Evolutionary conservation across 2,113 vertebrate genomes (phyloP).

Genomic region (Rhea pennata): DNA sequence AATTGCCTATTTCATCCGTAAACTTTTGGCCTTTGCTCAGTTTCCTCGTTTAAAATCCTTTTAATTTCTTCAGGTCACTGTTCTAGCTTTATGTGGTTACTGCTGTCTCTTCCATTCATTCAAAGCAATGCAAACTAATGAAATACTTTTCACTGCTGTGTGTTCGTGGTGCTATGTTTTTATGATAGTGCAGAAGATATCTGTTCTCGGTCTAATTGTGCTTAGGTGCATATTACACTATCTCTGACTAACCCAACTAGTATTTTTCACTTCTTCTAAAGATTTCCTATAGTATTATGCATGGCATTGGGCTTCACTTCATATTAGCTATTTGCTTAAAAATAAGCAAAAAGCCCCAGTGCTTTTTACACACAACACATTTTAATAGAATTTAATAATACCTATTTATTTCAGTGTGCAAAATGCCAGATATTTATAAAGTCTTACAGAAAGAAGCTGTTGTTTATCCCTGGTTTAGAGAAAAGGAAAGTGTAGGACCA

Average conservation of each 20-base stretch:
- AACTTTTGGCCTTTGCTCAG: neutral
- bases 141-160: neutral
- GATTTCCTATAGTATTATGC: neutral
- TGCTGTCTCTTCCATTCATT: neutral
- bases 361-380: neutral
- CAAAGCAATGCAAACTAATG: neutral
- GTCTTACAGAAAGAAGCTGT: neutral
- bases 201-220: neutral
- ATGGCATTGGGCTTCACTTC: neutral
- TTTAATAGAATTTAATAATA: neutral
- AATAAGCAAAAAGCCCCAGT: neutral
- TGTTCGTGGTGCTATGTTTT: neutral
- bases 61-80: neutral
- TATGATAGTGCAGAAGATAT: neutral
- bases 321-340: neutral
- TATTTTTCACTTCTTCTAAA: neutral
- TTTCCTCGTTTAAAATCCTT: neutral
- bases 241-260: neutral
- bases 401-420: neutral
- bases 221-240: neutral
- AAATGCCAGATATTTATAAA: neutral
- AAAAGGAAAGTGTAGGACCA: neutral
- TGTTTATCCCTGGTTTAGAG: neutral
- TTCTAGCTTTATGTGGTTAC: neutral
- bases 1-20: neutral